Percentiles rank a stretch among this genome's conserved stretches.
phyloP scores from a whole-genome alignment of 2,888 invertebrate species.

The Oscheius sp. region DNA sequence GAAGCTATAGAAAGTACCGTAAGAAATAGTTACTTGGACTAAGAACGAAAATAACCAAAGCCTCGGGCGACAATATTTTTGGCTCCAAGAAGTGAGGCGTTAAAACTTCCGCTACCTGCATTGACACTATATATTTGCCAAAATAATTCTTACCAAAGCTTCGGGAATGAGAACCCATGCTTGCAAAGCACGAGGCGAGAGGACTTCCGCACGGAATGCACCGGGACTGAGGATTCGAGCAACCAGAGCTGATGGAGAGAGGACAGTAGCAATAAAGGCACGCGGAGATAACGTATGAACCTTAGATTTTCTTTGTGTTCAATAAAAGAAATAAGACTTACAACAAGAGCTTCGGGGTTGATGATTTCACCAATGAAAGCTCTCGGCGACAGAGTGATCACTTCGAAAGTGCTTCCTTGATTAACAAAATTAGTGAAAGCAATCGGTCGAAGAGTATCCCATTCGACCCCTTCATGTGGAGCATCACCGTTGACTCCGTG shows the following conservation, averaged over 20 bases:
- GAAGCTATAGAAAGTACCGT: not conserved
- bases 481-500: no score
- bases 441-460: slow-evolving; percentile 43
- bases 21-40: slow-evolving; percentile 50
- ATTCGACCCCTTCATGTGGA: slow-evolving; percentile 25
- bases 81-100: slow-evolving; percentile 61
- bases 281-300: slow-evolving; percentile 57
- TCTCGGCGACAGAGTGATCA: slow-evolving; percentile 59
- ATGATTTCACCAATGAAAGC: slow-evolving; percentile 58
- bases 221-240: slow-evolving; percentile 61
- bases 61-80: slow-evolving; percentile 61
- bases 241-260: slow-evolving; percentile 62
- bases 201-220: slow-evolving; percentile 42
- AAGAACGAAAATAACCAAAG: slow-evolving; percentile 60
- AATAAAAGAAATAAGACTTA: slow-evolving; percentile 1
- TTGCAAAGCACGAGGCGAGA: slow-evolving; percentile 61
- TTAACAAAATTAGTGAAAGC: slow-evolving; percentile 58
- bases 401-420: slow-evolving; percentile 54
- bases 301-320: slow-evolving; percentile 30
- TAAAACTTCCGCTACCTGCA: slow-evolving; percentile 45
- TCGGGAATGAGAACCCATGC: slow-evolving; percentile 64
- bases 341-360: slow-evolving; percentile 53
- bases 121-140: no score
- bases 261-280: slow-evolving; percentile 64
- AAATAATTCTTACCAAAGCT: slow-evolving; percentile 43